Evolutionary conservation across 1,140 invertebrate genomes (phyloP).

Genomic region (Bombyx mandarina): DNA sequence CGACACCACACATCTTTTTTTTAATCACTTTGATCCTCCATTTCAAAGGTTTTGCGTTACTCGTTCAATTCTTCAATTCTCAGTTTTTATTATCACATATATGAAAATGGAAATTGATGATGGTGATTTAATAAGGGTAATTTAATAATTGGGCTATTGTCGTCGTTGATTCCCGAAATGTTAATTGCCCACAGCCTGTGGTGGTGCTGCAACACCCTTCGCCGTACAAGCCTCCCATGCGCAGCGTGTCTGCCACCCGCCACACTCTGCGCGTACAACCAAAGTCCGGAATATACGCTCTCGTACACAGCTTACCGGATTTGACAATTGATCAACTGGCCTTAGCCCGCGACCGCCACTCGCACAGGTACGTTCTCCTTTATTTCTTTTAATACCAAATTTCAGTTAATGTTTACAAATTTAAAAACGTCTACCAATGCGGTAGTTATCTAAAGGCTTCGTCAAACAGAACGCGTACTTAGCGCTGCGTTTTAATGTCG

Average conservation of each 20-base stretch:
- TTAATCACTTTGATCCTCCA: too few species aligned
- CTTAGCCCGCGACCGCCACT: conserved; percentile 15
- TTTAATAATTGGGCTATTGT: background rate
- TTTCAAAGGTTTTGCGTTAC: too few species aligned
- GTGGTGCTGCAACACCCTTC: conserved; percentile 16
- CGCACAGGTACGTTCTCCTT: conserved; percentile 14
- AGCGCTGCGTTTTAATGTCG: too few species aligned
- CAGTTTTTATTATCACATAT: too few species aligned
- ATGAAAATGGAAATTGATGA: too few species aligned
- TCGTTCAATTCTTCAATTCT: too few species aligned
- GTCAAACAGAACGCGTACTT: too few species aligned
- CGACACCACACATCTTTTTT: background rate
- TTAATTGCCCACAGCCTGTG: conserved; percentile 1
- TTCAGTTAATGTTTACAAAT: too few species aligned
- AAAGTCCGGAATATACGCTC: conserved; percentile 70
- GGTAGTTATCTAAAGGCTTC: too few species aligned
- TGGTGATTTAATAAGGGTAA: background rate
- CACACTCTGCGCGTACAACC: conserved; percentile 85
- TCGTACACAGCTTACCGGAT: conserved; percentile 61
- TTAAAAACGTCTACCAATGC: too few species aligned
- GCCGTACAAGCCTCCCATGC: conserved; percentile 9
- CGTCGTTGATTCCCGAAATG: background rate
- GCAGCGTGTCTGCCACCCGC: conserved; percentile 17
- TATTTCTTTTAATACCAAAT: background rate
- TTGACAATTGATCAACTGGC: conserved; percentile 34